Percentiles rank a stretch among this genome's conserved stretches.
These are phyloP conservation scores for Vanessa atalanta DNA, from an alignment of 1,140 invertebrate genomes.

Conservation along the genomic window DNA sequence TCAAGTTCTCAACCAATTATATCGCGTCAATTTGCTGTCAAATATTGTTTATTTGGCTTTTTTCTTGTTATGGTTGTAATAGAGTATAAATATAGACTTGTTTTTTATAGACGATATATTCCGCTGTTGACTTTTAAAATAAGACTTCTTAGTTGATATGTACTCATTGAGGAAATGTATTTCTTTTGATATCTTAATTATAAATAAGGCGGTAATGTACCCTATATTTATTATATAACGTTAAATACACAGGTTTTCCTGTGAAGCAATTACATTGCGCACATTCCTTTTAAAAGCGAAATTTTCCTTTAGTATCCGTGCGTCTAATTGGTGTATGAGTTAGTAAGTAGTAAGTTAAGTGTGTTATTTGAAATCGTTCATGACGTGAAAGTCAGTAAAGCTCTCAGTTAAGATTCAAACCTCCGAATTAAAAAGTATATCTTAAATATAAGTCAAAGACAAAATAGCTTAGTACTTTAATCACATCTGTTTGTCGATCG, in stretches of 20 bases:
- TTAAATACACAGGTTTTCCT: slow-evolving; percentile 3
- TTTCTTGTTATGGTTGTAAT: too few species aligned
- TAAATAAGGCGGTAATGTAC: slow-evolving; percentile 6
- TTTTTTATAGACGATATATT: too few species aligned
- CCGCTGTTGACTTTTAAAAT: too few species aligned
- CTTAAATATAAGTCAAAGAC: too few species aligned
- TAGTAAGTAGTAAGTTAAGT: not conserved
- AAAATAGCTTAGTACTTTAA: too few species aligned
- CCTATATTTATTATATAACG: slow-evolving; percentile 19
- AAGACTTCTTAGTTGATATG: not conserved
- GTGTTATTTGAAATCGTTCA: not conserved
- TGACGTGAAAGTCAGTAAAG: not conserved
- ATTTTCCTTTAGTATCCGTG: slow-evolving; percentile 14
- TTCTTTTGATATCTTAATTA: slow-evolving; percentile 18
- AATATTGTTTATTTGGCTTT: too few species aligned
- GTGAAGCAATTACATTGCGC: not conserved
- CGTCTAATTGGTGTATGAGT: slow-evolving; percentile 9
- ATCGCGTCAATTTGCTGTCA: too few species aligned
- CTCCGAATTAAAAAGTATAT: too few species aligned
- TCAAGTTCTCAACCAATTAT: too few species aligned
- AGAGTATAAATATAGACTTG: too few species aligned
- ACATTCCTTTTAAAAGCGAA: slow-evolving; percentile 19
- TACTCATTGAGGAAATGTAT: slow-evolving; percentile 10
- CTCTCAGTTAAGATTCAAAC: not conserved
- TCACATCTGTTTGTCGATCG: too few species aligned